A percentile compares a stretch with the other conserved stretches of the same genome.
Evolutionary conservation across 1,140 invertebrate genomes (phyloP).

Genomic region (Tetramorium alpestre): DNA sequence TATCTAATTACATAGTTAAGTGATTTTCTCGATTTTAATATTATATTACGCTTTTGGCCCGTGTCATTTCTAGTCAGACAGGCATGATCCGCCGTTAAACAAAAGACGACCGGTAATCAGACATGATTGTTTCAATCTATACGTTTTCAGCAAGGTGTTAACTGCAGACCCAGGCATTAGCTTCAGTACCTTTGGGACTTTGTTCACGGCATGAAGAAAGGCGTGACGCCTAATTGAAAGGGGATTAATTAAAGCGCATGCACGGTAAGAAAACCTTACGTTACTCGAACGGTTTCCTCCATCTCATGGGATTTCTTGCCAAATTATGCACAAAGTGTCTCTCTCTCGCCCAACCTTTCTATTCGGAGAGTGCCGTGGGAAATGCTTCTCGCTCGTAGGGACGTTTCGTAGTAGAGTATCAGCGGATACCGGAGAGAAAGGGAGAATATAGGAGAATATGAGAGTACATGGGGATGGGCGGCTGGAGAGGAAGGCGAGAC

Average conservation of each 20-base stretch:
- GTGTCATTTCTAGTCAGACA: background rate
- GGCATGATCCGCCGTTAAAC: background rate
- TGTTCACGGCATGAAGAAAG: constrained; percentile 59
- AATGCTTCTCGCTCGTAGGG: constrained; percentile 28
- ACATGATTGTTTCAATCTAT: constrained; percentile 54
- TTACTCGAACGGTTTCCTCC: constrained; percentile 58
- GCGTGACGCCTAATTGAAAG: constrained; percentile 73
- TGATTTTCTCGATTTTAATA: background rate
- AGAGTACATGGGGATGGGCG: background rate
- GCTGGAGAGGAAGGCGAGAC: constrained; percentile 38
- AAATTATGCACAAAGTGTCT: constrained; percentile 68
- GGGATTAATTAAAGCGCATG: constrained; percentile 74
- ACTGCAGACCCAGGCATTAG: constrained; percentile 54
- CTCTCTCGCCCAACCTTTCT: constrained; percentile 10
- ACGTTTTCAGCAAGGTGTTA: constrained; percentile 50
- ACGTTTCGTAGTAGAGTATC: constrained; percentile 26
- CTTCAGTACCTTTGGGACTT: constrained; percentile 66
- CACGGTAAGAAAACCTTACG: constrained; percentile 61
- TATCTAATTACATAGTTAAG: background rate
- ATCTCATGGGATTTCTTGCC: constrained; percentile 54
- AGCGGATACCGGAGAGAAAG: background rate
- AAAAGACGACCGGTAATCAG: constrained; percentile 25
- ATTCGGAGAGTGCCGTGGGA: constrained; percentile 49
- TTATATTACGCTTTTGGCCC: background rate
- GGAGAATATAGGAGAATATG: constrained; percentile 15